Evolutionary conservation across 2,113 vertebrate genomes (phyloP).

Genomic region (Sminthopsis crassicaudata): DNA sequence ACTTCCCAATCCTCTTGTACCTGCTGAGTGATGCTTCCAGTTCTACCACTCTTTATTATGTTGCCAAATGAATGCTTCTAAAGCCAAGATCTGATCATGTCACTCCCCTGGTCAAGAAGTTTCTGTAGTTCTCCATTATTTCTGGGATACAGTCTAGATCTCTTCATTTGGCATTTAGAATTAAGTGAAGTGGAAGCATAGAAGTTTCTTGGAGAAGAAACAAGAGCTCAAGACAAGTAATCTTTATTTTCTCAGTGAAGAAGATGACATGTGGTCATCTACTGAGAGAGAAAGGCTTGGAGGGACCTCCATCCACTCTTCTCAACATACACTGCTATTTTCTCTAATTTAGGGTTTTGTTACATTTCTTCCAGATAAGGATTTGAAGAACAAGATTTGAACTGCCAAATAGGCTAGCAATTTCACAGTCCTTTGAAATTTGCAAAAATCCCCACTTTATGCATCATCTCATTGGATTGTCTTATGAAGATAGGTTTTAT

Average conservation of each 20-base stretch:
- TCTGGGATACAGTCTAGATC: background rate
- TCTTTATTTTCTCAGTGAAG: background rate
- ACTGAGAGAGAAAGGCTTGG: background rate
- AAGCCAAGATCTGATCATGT: background rate
- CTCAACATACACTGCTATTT: background rate
- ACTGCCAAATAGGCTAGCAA: background rate
- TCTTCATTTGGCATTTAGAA: background rate
- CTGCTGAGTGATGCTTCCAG: background rate
- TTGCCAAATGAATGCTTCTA: background rate
- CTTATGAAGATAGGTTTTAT: background rate
- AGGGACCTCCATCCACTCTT: background rate
- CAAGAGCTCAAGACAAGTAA: background rate
- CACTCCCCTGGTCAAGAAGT: background rate
- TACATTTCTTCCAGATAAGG: background rate
- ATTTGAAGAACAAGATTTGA: background rate
- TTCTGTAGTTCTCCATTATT: background rate
- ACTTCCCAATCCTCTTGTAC: background rate
- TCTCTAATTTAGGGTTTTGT: background rate
- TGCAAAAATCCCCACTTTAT: background rate
- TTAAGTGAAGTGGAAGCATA: background rate
- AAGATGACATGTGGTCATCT: background rate
- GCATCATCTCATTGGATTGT: background rate
- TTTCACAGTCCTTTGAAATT: background rate
- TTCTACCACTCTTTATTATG: background rate
- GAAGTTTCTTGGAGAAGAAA: background rate